Evolutionary conservation across 1,140 invertebrate genomes (phyloP).

Genomic region (Bombus polaris): DNA sequence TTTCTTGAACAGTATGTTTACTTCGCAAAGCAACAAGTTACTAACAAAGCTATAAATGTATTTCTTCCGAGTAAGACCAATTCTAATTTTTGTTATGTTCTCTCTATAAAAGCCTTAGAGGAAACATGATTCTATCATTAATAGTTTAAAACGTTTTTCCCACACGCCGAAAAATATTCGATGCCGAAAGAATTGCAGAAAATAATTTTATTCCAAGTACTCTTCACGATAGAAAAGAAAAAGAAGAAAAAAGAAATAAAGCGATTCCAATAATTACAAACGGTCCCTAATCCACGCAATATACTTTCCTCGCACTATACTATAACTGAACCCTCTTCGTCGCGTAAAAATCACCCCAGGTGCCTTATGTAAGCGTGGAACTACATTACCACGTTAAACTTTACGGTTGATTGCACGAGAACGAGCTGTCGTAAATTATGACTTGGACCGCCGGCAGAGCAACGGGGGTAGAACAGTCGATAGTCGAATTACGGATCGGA

Average conservation of each 20-base stretch:
- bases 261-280: too few relatives aligned
- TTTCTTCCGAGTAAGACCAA: neutral
- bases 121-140: too few relatives aligned
- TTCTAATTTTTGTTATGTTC: neutral
- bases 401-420: neutral
- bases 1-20: neutral
- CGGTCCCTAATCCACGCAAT: too few relatives aligned
- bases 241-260: too few relatives aligned
- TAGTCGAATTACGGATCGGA: conserved; percentile 17
- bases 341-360: neutral
- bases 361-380: neutral
- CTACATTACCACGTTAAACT: neutral
- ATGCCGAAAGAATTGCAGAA: too few relatives aligned
- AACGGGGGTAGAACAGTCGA: neutral
- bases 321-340: neutral
- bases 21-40: neutral
- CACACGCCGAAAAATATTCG: too few relatives aligned
- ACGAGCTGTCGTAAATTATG: conserved; percentile 11
- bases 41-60: neutral
- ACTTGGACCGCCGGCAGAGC: neutral
- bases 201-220: neutral
- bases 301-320: neutral
- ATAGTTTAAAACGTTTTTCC: too few relatives aligned
- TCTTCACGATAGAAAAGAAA: neutral
- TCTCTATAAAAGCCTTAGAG: neutral